Evolutionary conservation across 1,140 invertebrate species (phyloP).

Genomic region (Melitaea cinxia): DNA sequence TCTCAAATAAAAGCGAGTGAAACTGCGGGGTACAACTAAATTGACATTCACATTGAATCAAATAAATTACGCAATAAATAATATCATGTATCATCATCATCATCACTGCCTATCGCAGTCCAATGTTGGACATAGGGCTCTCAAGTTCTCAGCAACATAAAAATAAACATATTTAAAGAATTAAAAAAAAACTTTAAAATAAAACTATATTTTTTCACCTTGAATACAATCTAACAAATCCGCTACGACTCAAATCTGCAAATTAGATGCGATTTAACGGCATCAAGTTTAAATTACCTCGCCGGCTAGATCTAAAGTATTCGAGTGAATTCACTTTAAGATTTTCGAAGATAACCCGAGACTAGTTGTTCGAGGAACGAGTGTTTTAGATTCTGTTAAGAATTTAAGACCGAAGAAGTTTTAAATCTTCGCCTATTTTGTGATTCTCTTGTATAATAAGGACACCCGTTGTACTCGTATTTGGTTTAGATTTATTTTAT

Average conservation of each 20-base stretch:
- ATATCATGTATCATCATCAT: no score
- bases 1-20: no score
- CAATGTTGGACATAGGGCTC: no score
- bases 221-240: neutral
- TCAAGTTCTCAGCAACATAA: no score
- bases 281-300: slow-evolving; percentile 11
- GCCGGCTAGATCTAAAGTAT: slow-evolving; percentile 1
- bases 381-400: neutral
- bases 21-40: no score
- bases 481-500: no score
- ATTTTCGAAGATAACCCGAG: slow-evolving; percentile 3
- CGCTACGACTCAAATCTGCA: neutral
- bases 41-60: no score
- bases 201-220: neutral
- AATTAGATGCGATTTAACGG: slow-evolving; percentile 2
- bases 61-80: neutral
- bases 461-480: no score
- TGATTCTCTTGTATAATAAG: neutral
- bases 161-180: neutral
- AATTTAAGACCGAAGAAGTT: neutral
- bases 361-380: neutral
- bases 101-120: no score
- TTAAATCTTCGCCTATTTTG: neutral
- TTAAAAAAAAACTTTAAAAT: neutral
- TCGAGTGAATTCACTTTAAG: slow-evolving; percentile 8